A percentile compares a stretch with the other conserved stretches of the same genome.
Conservation (phyloP, 2,888 invertebrate species). For the Mechanitis messenoides region DNA sequence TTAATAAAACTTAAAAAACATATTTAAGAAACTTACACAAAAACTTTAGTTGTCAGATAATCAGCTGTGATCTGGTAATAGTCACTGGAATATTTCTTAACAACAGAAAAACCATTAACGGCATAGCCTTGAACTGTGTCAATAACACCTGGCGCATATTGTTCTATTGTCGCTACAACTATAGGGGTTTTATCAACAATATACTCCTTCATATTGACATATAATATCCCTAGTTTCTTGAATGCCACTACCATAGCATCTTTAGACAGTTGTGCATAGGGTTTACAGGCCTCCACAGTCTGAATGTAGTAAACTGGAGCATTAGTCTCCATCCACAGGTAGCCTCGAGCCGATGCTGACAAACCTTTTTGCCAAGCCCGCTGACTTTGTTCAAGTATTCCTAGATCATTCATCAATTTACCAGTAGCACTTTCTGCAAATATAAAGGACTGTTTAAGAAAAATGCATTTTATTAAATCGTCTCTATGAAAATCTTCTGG, state of each 20-base stretch:
- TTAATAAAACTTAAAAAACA: constrained; percentile 1
- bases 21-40: constrained; percentile 80
- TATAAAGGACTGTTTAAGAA: not conserved
- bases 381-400: constrained; percentile 79
- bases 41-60: constrained; percentile 84
- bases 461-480: not conserved
- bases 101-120: constrained; percentile 55
- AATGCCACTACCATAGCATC: constrained; percentile 75
- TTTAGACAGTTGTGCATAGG: constrained; percentile 78
- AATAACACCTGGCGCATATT: constrained; percentile 83
- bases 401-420: constrained; percentile 79
- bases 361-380: constrained; percentile 78
- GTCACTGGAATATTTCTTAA: constrained; percentile 67
- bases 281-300: constrained; percentile 73
- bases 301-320: constrained; percentile 81
- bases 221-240: constrained; percentile 71
- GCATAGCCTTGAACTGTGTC: constrained; percentile 76
- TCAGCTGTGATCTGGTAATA: constrained; percentile 73
- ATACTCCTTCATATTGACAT: constrained; percentile 68
- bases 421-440: constrained; percentile 79
- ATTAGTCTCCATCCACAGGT: constrained; percentile 81
- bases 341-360: constrained; percentile 78
- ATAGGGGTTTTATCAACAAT: constrained; percentile 69
- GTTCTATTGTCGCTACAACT: constrained; percentile 74
- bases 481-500: too few species aligned